Evolutionary conservation across 2,113 vertebrate species (phyloP), one percentile per base, ranked within the genome.

Genomic region (Neolamprologus kungweensis): DNA sequence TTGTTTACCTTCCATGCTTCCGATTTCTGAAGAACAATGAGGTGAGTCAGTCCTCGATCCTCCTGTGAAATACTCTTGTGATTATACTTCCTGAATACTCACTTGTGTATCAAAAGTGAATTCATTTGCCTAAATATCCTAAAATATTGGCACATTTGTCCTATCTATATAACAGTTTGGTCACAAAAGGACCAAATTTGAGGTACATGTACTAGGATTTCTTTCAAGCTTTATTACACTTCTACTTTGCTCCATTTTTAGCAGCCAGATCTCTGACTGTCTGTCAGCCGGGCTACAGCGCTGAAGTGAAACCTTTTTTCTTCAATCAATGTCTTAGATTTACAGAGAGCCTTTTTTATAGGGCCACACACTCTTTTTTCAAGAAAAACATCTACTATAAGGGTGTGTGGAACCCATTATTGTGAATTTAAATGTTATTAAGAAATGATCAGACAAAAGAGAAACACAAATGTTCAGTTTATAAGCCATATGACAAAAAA

Each of bases 21-120:
- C 33, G 1, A 81, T 80, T 47, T 75, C 85, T 88, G 84, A 95
- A 96, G 94, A 95, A 95, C 92, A 95, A 91, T 84, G 94, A 96
- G 93, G 96, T 96, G 88, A 94, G 93, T 57, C 63, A 9, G 6
- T 81, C 19, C 37, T 9, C 3, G 4, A 19, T 75, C 9, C 23
- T 19, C 7, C 23, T 17, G 42, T 75, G 5, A 47, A 47, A 47
- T 11, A 28, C 71, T 73, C 13, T 26, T 26, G 42, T 16, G 14
- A 23, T 45, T 26, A 23, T 71, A 23, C n/a, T 71, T 23, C n/a
- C 37, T 75, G 21, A 75, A 47, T 19, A 17, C 9, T 73, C 5
- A 10, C 21, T 45, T 45, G 2, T 45, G 37, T 23, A 5, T 37
- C 68, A 17, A 73, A 73, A 42, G 7, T 71, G 37, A 71, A 71